A percentile compares a stretch with the other conserved stretches of the same genome.
These are phyloP conservation scores for Dione juno DNA, from an alignment of 2,888 invertebrate species.

Conservation along the genomic window DNA sequence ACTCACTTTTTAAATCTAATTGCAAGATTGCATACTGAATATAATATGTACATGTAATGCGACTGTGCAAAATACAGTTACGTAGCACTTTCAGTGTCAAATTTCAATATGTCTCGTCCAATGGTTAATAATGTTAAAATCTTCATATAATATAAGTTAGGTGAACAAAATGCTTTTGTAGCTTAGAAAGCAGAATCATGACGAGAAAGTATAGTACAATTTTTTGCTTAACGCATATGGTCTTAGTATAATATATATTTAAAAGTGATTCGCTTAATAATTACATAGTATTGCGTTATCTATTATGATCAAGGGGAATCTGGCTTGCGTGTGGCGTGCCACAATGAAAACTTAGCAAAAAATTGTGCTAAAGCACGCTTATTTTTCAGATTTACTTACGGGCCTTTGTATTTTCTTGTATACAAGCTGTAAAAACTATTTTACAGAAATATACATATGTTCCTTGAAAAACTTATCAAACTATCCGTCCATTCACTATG, in stretches of 20 bases:
- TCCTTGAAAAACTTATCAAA: background rate
- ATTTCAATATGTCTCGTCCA: conserved; percentile 12
- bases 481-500: background rate
- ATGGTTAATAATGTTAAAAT: background rate
- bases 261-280: conserved; percentile 42
- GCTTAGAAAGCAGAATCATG: conserved; percentile 43
- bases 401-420: background rate
- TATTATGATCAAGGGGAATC: conserved; percentile 52
- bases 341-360: conserved; percentile 51
- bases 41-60: background rate
- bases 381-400: conserved; percentile 25
- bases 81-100: conserved; percentile 15
- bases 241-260: conserved; percentile 21
- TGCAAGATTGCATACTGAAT: conserved; percentile 4
- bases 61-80: conserved; percentile 20
- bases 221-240: conserved; percentile 20
- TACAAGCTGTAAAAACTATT: background rate
- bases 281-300: conserved; percentile 50
- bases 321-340: conserved; percentile 62
- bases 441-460: background rate
- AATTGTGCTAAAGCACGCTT: conserved; percentile 36
- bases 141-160: conserved; percentile 17
- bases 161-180: conserved; percentile 22
- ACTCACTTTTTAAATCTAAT: background rate
- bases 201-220: conserved; percentile 32